phyloP scores from a whole-genome alignment of 1,140 invertebrate genomes.

The Bombus sylvicola region DNA sequence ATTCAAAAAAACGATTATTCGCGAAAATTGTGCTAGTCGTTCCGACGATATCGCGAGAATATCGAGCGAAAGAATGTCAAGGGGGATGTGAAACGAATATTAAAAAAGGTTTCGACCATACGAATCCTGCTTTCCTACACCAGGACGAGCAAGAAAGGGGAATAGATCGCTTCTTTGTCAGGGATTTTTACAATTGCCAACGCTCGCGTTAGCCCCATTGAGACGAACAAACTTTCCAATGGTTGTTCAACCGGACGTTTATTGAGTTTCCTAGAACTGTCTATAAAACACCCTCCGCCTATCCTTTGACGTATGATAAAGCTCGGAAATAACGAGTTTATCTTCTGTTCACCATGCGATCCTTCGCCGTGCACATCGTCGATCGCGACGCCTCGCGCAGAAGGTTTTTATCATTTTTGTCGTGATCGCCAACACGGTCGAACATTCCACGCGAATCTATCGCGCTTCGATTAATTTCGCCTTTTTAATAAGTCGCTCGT shows the following conservation, averaged over 20 bases:
- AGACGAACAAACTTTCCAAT: conserved; percentile 26
- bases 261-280: conserved; percentile 61
- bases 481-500: background rate
- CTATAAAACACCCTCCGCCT: conserved; percentile 64
- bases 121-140: background rate
- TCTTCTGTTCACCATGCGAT: conserved; percentile 68
- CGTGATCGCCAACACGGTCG: background rate
- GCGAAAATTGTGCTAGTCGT: too few species aligned
- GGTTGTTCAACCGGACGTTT: conserved; percentile 54
- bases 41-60: too few species aligned
- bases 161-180: background rate
- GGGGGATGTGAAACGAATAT: too few species aligned
- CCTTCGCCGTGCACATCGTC: conserved; percentile 54
- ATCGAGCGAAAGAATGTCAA: too few species aligned
- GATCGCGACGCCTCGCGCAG: conserved; percentile 9
- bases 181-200: background rate
- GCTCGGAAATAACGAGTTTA: conserved; percentile 74
- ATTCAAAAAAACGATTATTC: too few species aligned
- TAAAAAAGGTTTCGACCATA: too few species aligned
- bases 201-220: background rate
- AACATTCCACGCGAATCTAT: background rate
- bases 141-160: background rate
- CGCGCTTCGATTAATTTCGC: background rate
- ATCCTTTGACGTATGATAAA: conserved; percentile 63
- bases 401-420: conserved; percentile 25